Conservation (phyloP, 2,888 invertebrate genomes). For the Calameuta idolon region DNA sequence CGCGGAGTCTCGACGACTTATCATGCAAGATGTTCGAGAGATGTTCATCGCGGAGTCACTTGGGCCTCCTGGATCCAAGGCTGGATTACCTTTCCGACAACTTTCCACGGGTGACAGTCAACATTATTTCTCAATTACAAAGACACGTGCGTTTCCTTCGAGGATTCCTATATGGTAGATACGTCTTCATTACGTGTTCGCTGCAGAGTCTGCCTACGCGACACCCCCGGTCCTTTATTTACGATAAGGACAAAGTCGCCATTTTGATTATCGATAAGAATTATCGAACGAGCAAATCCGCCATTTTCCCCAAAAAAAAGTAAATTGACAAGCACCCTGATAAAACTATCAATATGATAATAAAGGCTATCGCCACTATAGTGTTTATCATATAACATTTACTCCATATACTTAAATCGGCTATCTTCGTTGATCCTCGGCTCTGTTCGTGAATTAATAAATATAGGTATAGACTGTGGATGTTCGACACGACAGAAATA, state of each 20-base stretch:
- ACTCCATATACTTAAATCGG: neutral
- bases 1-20: neutral
- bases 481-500: neutral
- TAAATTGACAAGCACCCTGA: neutral
- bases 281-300: neutral
- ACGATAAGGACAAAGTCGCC: neutral
- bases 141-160: neutral
- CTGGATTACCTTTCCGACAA: neutral
- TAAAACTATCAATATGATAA: neutral
- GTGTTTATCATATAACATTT: neutral
- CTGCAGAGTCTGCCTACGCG: neutral
- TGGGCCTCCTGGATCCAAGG: neutral
- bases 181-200: neutral
- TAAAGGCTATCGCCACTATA: neutral
- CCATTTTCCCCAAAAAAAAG: neutral
- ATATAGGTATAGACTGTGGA: neutral
- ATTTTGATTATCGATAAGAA: neutral
- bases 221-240: neutral
- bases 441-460: neutral
- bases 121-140: neutral
- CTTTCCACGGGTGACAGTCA: neutral
- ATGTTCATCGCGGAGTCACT: conserved; percentile 4
- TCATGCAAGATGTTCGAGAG: conserved; percentile 3
- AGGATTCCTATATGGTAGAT: neutral
- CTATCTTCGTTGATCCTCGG: neutral